A percentile compares a stretch with the other conserved stretches of the same genome.
These are phyloP conservation scores for Cerceris ruficornis DNA, from an alignment of 2,888 invertebrate species.

Conservation along the genomic window DNA sequence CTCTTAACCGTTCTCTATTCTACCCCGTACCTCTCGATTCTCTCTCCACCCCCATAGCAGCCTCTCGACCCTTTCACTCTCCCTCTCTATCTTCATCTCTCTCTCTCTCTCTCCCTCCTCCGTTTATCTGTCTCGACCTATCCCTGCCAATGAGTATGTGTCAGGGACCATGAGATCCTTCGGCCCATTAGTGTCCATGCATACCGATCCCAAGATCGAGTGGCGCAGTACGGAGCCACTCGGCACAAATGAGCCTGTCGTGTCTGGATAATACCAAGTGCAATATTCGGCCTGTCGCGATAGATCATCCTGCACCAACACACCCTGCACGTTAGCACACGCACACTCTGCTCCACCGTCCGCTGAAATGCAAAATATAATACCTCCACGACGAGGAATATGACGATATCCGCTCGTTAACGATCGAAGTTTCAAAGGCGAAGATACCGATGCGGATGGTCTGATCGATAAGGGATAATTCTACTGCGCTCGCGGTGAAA, in stretches of 20 bases:
- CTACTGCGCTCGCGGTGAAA: conserved; percentile 11
- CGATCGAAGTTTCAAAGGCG: conserved; percentile 10
- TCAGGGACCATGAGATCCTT: conserved; percentile 67
- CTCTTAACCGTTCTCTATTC: conserved; percentile 27
- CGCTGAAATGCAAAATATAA: conserved; percentile 48
- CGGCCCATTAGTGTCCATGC: conserved; percentile 68
- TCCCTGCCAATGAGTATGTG: conserved; percentile 62
- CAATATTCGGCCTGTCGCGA: conserved; percentile 69
- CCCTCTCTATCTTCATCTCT: background rate
- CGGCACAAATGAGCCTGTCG: conserved; percentile 71
- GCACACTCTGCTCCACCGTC: conserved; percentile 1
- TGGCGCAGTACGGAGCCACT: conserved; percentile 65
- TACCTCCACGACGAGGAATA: background rate
- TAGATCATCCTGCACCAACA: conserved; percentile 57
- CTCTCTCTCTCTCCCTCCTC: background rate
- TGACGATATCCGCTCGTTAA: conserved; percentile 7
- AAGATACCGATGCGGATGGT: conserved; percentile 5
- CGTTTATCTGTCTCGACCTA: conserved; percentile 35
- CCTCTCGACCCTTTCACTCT: conserved; percentile 26
- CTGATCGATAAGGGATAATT: conserved; percentile 18
- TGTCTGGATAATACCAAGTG: conserved; percentile 66
- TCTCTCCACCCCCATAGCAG: conserved; percentile 18
- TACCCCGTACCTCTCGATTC: background rate
- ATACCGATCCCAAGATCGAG: conserved; percentile 69
- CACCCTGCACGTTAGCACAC: conserved; percentile 7